Evolutionary conservation across 2,113 vertebrate species (phyloP), one percentile per base, ranked within the genome.

Genomic region (Podarcis muralis): DNA sequence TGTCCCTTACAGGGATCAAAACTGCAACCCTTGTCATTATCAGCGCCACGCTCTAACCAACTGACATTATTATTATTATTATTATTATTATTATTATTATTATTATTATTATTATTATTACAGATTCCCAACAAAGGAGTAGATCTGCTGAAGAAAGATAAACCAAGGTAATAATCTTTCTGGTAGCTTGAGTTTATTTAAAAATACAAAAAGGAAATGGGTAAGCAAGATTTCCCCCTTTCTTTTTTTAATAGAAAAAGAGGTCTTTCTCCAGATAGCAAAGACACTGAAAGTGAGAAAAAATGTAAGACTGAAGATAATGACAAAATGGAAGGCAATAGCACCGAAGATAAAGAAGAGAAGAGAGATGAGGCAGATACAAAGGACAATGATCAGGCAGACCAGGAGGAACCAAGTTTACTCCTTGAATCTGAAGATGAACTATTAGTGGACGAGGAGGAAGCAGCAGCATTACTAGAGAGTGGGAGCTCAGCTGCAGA

Each of bases 71-170:
- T 48, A 48, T 48, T 48, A 48, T 48, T 48, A 48, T 48, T 48
- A 48, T 48, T 48, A 43, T 43, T 43, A 43, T 48, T 48, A n/a
- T n/a, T n/a, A 35, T 35, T 35, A 35, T 35, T 35, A 35, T 35
- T 35, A 43, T 43, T 43, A 43, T 43, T 43, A 71, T 0, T 95
- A 84, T 90, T 92, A 87, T 94, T 93, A 87, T 94, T 94, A 76
- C 91, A 98, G 97, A 97, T 98, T 94, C 97, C 97, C 40, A 98
- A 98, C 95, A 97, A 97, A 96, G 96, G 97, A 90, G 96, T 97
- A 93, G 97, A 98, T 84, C 91, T 97, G 87, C 90, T 97, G 91
- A 97, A 97, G 89, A 98, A 98, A 94, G 97, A 98, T 92, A 98
- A 98, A 95, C 95, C 94, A n/a, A 95, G 97, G 97, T 98, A 97